Evolutionary conservation across 2,113 vertebrate species (phyloP).

Genomic region (Sorex fumeus): DNA sequence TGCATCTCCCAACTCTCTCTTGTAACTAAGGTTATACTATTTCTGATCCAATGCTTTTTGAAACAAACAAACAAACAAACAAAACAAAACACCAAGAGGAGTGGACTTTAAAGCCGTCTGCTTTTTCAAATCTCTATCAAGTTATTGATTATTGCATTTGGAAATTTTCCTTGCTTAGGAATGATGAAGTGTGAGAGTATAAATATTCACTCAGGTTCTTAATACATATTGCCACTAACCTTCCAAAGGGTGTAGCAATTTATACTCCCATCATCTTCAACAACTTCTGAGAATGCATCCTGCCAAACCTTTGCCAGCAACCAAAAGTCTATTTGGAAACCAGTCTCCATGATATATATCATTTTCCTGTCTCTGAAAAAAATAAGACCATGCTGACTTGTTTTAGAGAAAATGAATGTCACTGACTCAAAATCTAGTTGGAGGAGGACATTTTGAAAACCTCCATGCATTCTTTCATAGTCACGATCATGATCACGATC

Average conservation of each 20-base stretch:
- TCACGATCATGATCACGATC: too few relatives aligned
- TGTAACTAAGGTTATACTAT: background rate
- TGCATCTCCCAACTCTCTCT: background rate
- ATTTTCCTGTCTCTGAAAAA: background rate
- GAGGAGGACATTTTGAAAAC: background rate
- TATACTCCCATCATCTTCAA: background rate
- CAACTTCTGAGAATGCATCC: background rate
- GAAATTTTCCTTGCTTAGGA: background rate
- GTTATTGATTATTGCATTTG: conserved; percentile 21
- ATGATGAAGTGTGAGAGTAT: background rate
- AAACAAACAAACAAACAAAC: background rate
- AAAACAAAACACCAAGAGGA: background rate
- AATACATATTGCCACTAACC: background rate
- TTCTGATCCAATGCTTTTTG: background rate
- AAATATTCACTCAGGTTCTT: conserved; percentile 37
- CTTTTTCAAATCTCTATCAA: conserved; percentile 1
- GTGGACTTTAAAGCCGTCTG: background rate
- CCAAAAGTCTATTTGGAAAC: background rate
- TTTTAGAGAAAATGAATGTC: conserved; percentile 54
- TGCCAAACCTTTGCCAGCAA: background rate
- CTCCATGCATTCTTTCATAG: background rate
- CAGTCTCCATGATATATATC: background rate
- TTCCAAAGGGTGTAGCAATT: conserved; percentile 21
- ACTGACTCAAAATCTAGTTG: background rate
- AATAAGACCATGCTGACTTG: background rate